Evolutionary conservation across 2,113 vertebrate genomes (phyloP).

Genomic region (Coptodon bakossiorum): DNA sequence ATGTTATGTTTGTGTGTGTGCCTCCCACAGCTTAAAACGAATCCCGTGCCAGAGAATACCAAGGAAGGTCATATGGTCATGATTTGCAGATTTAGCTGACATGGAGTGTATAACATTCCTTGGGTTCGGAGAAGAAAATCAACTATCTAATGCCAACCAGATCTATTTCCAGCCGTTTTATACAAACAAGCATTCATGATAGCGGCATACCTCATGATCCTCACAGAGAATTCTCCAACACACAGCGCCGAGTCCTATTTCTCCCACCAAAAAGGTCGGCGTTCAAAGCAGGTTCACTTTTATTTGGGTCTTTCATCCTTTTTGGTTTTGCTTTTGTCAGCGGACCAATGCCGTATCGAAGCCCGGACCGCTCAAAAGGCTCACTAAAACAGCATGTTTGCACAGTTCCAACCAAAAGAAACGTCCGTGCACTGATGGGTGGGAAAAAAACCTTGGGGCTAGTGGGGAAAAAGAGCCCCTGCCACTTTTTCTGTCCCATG

Average conservation of each 20-base stretch:
- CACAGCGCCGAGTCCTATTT: constrained; percentile 8
- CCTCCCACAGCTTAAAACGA: constrained; percentile 42
- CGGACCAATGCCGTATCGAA: constrained; percentile 38
- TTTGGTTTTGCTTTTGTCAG: constrained; percentile 55
- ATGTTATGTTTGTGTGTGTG: constrained; percentile 33
- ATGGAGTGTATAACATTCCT: constrained; percentile 65
- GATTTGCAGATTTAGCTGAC: constrained; percentile 67
- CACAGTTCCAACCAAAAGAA: constrained; percentile 65
- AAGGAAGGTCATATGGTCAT: constrained; percentile 65
- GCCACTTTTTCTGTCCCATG: constrained; percentile 60
- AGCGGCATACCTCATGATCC: constrained; percentile 24
- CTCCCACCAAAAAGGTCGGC: background rate
- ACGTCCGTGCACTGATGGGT: constrained; percentile 1
- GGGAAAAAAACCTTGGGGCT: constrained; percentile 10
- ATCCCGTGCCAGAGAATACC: constrained; percentile 41
- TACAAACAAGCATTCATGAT: constrained; percentile 43
- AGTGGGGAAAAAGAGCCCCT: constrained; percentile 37
- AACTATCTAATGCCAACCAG: constrained; percentile 57
- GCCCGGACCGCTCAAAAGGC: constrained; percentile 53
- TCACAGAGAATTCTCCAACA: constrained; percentile 10
- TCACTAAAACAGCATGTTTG: constrained; percentile 62
- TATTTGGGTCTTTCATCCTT: constrained; percentile 46
- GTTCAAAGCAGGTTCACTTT: constrained; percentile 32
- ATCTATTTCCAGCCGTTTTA: constrained; percentile 48
- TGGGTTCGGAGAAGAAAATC: constrained; percentile 59